Percentiles rank a stretch among this genome's conserved stretches.
These are phyloP conservation scores for Sebastolobus altivelis DNA, from an alignment of 2,797 vertebrate genomes.

Conservation along the genomic window DNA sequence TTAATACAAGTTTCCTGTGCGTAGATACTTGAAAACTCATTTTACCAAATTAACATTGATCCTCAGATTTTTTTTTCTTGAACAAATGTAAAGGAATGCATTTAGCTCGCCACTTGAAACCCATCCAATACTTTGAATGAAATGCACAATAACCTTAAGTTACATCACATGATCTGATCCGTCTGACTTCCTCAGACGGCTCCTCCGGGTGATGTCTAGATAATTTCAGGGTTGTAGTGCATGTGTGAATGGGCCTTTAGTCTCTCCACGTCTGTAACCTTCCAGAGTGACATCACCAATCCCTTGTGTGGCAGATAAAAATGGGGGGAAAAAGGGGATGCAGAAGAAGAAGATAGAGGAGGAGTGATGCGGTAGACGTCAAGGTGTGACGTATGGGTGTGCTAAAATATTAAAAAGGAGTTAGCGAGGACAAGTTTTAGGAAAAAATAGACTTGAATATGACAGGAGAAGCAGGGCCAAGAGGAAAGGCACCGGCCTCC, in stretches of 20 bases:
- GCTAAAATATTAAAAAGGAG: conserved; percentile 34
- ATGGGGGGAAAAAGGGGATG: neutral
- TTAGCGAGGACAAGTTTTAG: neutral
- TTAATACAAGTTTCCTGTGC: neutral
- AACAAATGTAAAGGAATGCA: conserved; percentile 1
- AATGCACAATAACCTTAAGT: conserved; percentile 12
- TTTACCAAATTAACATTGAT: neutral
- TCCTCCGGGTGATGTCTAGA: neutral
- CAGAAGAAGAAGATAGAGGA: neutral
- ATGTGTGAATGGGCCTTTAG: neutral
- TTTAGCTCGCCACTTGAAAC: neutral
- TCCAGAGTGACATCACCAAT: neutral
- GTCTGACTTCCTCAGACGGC: neutral
- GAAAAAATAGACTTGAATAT: neutral
- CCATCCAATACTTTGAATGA: neutral
- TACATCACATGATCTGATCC: conserved; percentile 11
- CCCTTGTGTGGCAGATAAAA: conserved; percentile 29
- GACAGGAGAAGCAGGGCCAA: neutral
- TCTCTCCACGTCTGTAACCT: conserved; percentile 18
- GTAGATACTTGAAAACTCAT: neutral
- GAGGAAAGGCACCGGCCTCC: conserved; percentile 21
- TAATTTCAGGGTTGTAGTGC: neutral
- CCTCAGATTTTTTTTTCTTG: neutral
- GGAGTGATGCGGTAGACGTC: conserved; percentile 6
- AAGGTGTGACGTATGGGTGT: conserved; percentile 2